Percentiles rank a stretch among this genome's conserved stretches.
These are phyloP conservation scores for Scaeva pyrastri DNA, from an alignment of 2,888 invertebrate species.

Conservation along the genomic window DNA sequence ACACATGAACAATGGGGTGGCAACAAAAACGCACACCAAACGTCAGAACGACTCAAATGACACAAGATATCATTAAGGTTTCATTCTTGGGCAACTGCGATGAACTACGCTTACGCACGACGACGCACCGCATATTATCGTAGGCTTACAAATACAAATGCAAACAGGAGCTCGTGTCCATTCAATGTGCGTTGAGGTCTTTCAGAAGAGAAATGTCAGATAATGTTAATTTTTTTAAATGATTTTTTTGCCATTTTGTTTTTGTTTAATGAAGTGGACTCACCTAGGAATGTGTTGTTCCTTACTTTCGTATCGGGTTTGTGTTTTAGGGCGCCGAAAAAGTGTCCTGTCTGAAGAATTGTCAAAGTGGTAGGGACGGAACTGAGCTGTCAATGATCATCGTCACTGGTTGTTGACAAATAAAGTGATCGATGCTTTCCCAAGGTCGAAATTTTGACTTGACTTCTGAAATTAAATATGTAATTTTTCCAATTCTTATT, in stretches of 20 bases:
- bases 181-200: neutral
- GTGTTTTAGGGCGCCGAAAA: no score
- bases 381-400: no score
- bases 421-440: no score
- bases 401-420: no score
- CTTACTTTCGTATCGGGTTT: neutral
- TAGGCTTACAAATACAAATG: neutral
- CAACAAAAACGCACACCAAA: conserved; percentile 36
- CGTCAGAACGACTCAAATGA: conserved; percentile 57
- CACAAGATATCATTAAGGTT: conserved; percentile 56
- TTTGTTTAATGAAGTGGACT: neutral
- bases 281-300: neutral
- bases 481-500: no score
- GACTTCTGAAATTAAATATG: no score
- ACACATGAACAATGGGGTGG: conserved; percentile 68
- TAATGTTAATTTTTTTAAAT: conserved; percentile 44
- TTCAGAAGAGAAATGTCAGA: conserved; percentile 33
- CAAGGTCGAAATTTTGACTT: no score
- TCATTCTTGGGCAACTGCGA: neutral
- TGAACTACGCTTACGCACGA: neutral
- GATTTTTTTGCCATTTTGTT: neutral
- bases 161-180: neutral
- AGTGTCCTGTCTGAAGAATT: no score
- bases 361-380: no score
- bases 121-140: neutral